A percentile compares a stretch with the other conserved stretches of the same genome.
Conservation (phyloP, 2,888 invertebrate species). For the Chymomyza amoena region DNA sequence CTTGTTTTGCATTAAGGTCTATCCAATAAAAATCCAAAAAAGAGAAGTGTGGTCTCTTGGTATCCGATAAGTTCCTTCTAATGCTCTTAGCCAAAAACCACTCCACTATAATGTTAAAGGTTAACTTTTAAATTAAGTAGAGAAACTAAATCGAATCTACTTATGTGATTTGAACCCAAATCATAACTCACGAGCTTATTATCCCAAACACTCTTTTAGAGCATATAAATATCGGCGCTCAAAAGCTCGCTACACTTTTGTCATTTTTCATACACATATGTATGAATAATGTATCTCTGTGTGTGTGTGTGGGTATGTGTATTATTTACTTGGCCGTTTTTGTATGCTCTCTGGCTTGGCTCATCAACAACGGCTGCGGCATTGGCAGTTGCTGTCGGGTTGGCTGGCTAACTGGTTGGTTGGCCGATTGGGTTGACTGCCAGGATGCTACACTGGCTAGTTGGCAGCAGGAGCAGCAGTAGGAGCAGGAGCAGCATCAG, state of each 20-base stretch:
- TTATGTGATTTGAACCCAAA: too few species aligned
- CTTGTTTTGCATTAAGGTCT: too few species aligned
- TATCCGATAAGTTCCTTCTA: too few species aligned
- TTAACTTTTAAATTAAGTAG: too few species aligned
- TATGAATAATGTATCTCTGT: not conserved
- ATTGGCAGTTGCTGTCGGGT: not conserved
- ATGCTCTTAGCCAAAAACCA: too few species aligned
- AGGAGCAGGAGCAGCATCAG: slow-evolving; percentile 4
- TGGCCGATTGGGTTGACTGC: not conserved
- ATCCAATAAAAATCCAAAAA: too few species aligned
- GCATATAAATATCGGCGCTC: not conserved
- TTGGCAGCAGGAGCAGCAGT: slow-evolving; percentile 5
- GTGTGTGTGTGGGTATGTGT: slow-evolving; percentile 5
- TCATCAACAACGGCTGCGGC: slow-evolving; percentile 4
- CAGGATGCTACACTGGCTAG: not conserved
- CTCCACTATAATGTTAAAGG: too few species aligned
- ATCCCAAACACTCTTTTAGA: not conserved
- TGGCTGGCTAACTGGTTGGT: not conserved
- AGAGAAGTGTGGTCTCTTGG: too few species aligned
- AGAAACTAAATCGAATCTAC: too few species aligned
- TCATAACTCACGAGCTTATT: too few species aligned
- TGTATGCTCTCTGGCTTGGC: not conserved
- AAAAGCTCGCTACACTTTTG: not conserved
- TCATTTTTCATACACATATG: not conserved
- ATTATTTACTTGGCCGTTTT: not conserved